Evolutionary conservation across 2,113 vertebrate species (phyloP), one percentile per base, ranked within the genome.

Genomic region (Colaptes auratus): DNA sequence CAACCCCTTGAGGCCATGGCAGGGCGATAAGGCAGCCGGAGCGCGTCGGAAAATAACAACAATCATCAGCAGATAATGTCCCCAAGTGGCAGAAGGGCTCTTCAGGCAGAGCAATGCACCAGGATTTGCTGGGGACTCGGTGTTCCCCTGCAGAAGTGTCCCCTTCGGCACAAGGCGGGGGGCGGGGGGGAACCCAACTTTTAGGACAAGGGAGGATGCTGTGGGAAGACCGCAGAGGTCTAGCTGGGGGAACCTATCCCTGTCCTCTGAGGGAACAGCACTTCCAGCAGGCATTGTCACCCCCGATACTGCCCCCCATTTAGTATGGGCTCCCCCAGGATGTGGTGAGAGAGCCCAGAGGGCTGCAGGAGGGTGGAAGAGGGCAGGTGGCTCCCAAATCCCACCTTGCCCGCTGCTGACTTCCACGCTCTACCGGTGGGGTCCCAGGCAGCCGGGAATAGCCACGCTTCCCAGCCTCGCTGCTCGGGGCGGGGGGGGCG

Each of bases 311-410:
- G 73, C 72, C 77, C 4, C 12, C n/a, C 50, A 2, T 64, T 58
- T n/a, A 4, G n/a, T 15, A 21, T 0, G 9, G 30, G 30, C 44
- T 31, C 27, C n/a, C 19, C 69, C 1, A 0, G 28, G 66, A 8
- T 5, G 39, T 5, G 5, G 35, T 55, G 66, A 63, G n/a, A 39
- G 58, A 91, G 30, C n/a, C 36, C 1, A 3, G 58, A 52, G 48
- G 33, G 24, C 23, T 24, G 64, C 61, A 35, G 59, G 6, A 27
- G 48, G 21, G 30, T 27, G 21, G 55, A 44, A 71, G 48, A 27
- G 65, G 20, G 59, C 42, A 56, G 56, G 64, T 58, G 60, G 56
- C 71, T 59, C 71, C 76, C 44, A 44, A 0, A 8, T 65, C 55
- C 71, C 9, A 2, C 92, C 12, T 12, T 53, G 15, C 52, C 60